Base-by-base conservation (phyloP, 2,888 invertebrate genomes). In the Macrophya alboannulata region DNA sequence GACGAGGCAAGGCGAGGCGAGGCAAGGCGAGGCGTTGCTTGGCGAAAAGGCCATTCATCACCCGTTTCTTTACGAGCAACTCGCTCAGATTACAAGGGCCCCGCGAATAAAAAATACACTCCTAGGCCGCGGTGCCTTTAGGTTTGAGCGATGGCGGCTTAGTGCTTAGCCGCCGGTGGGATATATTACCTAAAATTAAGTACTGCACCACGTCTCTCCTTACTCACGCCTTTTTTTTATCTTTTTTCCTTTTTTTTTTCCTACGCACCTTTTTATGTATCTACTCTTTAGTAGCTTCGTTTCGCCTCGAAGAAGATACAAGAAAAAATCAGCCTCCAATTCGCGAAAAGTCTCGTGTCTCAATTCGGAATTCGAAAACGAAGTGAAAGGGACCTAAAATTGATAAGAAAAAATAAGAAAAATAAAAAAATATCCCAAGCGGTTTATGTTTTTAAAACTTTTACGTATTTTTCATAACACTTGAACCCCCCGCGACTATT, bases 41-140 rank as follows among this genome's bases (percentile, higher is more conserved):
- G 88, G 84, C 86, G 85, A 86, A 88, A 88, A 87, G 87, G 86
- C 87, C 89, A 89, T 89, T 87, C 87, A 86, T 89, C 88, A 88
- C 87, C 86, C 79, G 83, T 71, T 85, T 86, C 86, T 88, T 88
- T 87, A 87, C 87, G 84, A 87, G 87, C 87, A 87, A 86, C 84
- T 86, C 55, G 77, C 82, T 81, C 65, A 84, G 86, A 87, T 88
- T 86, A 86, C 85, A 88, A 72, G 84, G 76, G 84, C 48, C 85
- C 85, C 15, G 85, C 83, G 87, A 88, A 89, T 88, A 89, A 89
- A 89, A 89, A 87, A 86, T 88, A 86, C 86, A 74, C 87, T 85
- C 79, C 86, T 88, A 88, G 88, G 72, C 62, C 77, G 62, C 89
- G 87, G 87, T 86, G 87, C 88, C 88, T 89, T 90, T 88, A 87